phyloP scores from a whole-genome alignment of 2,797 vertebrate species.

The Channa striata region DNA sequence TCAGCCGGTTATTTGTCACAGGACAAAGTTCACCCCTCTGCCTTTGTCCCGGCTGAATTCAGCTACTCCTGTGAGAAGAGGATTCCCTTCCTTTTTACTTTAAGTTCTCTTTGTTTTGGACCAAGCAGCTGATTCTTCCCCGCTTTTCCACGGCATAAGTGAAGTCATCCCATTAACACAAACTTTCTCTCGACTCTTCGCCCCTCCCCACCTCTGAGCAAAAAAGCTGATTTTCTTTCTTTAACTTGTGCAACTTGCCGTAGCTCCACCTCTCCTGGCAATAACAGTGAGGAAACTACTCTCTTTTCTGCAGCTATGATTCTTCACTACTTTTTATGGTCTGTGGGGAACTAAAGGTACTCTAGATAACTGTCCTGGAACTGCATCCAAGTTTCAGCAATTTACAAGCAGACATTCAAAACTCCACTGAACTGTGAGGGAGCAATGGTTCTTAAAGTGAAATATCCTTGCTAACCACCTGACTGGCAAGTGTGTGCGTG shows the following conservation, averaged over 20 bases:
- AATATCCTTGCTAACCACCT: slow-evolving; percentile 16
- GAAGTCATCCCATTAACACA: slow-evolving; percentile 47
- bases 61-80: slow-evolving; percentile 27
- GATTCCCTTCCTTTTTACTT: slow-evolving; percentile 4
- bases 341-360: slow-evolving; percentile 16
- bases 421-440: slow-evolving; percentile 15
- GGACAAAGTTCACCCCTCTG: slow-evolving; percentile 52
- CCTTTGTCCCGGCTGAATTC: slow-evolving; percentile 28
- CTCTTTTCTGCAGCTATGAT: not conserved
- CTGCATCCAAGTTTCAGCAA: not conserved
- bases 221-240: slow-evolving; percentile 56
- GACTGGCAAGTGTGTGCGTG: not conserved
- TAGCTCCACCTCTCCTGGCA: slow-evolving; percentile 58
- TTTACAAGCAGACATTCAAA: slow-evolving; percentile 12
- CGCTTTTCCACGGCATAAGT: slow-evolving; percentile 37
- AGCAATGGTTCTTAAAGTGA: slow-evolving; percentile 6
- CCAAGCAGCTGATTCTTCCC: slow-evolving; percentile 35
- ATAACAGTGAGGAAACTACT: slow-evolving; percentile 18
- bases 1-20: slow-evolving; percentile 17
- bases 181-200: slow-evolving; percentile 39
- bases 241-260: slow-evolving; percentile 50
- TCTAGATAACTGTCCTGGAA: slow-evolving; percentile 3
- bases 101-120: slow-evolving; percentile 14
- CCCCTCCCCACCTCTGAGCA: slow-evolving; percentile 40
- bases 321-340: not conserved